Evolutionary conservation across 2,888 invertebrate genomes (phyloP).

Genomic region (Athrips mouffetella): DNA sequence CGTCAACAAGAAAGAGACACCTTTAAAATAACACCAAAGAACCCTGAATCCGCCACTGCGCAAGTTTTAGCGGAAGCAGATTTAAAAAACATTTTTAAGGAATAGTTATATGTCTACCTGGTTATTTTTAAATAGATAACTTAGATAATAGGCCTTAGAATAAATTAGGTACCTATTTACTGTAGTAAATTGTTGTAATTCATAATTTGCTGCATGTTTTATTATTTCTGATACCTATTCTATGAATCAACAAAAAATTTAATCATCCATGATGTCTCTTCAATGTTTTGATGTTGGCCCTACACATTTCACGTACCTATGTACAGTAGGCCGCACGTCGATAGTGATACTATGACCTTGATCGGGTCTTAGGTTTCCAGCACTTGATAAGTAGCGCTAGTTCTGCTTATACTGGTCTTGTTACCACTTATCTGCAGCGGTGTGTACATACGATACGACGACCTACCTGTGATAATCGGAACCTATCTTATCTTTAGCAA

Average conservation of each 20-base stretch:
- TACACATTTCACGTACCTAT: too few species aligned
- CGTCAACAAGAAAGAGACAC: constrained; percentile 35
- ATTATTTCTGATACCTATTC: too few species aligned
- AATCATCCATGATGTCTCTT: too few species aligned
- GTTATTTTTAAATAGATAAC: constrained; percentile 18
- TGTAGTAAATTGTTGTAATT: neutral
- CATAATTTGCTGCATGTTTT: too few species aligned
- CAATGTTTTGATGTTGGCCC: too few species aligned
- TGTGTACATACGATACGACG: constrained; percentile 3
- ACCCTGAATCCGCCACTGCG: constrained; percentile 48
- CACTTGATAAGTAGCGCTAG: too few species aligned
- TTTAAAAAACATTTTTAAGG: constrained; percentile 56
- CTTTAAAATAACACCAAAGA: constrained; percentile 32
- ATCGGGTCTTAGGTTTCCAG: too few species aligned
- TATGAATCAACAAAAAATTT: too few species aligned
- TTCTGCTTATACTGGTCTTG: too few species aligned
- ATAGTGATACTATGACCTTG: too few species aligned
- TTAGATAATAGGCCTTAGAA: too few species aligned
- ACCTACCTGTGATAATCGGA: constrained; percentile 45
- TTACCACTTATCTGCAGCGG: too few species aligned
- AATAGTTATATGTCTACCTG: constrained; percentile 24
- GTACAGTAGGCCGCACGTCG: neutral
- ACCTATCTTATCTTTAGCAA: constrained; percentile 59
- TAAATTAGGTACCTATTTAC: constrained; percentile 5
- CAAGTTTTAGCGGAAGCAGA: constrained; percentile 51